Evolutionary conservation across 2,797 vertebrate genomes (phyloP), one percentile per base, ranked within the genome.

Genomic region (Sebastes iracundus): DNA sequence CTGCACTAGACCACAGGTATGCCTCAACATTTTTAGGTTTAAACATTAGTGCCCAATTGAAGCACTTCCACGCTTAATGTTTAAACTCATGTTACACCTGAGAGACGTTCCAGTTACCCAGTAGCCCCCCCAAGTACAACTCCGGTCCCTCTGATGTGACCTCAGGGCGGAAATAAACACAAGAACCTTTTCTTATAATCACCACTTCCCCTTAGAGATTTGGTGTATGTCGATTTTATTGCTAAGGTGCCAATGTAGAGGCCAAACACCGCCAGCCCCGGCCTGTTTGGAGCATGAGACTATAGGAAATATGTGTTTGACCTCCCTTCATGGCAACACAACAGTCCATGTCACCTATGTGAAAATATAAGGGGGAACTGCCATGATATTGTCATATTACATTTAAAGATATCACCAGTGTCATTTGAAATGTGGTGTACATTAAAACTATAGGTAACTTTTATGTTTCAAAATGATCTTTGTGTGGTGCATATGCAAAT

Each of bases 221-320:
- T 72, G 38, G 6, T 81, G 58, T 23, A 60, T 79, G 65, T 60
- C 60, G 53, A 46, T 72, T 63, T 52, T 71, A 75, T 72, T 72
- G 23, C 23, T n/a, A 0, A 9, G 20, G 27, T 27, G 53, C 53
- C 18, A 10, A 11, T 22, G 20, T 52, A 42, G 7, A 28, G 52
- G 25, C 6, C 7, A 42, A 58, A 10, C 33, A 59, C 4, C 27
- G 5, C 16, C 35, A 56, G 33, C 23, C 6, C 7, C n/a, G 8
- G 20, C 52, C 14, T 3, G 20, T 62, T 65, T 62, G 56, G 42
- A 0, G 12, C 10, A 11, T 4, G 8, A 1, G n/a, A 23, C 23
- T 63, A 7, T 23, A 4, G 4, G 12, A 1, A 32, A 69, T 46
- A 69, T 63, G 14, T 25, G 30, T 69, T 35, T 64, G 27, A 64